Evolutionary conservation across 2,888 invertebrate genomes (phyloP), one percentile per base, ranked within the genome.

Genomic region (Dendrolimus pini): DNA sequence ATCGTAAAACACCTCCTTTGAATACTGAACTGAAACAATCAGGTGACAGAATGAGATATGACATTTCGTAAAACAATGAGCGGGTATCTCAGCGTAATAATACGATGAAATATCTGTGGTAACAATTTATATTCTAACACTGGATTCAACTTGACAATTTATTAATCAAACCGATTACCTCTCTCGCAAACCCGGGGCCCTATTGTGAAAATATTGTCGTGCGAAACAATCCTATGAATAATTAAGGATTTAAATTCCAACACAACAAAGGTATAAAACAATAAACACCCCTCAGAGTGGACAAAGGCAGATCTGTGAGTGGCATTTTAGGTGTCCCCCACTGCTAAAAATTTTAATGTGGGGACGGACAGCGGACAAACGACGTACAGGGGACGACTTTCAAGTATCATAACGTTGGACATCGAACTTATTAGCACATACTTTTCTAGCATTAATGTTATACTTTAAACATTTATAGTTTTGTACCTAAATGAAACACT

Each of bases 141-240:
- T 84, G 90, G 88, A 89, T 90, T 84, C 89, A 86, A 88, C 83
- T 89, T 90, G 90, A 89, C 90, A 90, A 90, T 90, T 89, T 90
- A 90, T 90, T 90, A 89, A 89, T 90, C 90, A 90, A 86, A 87
- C 82, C 89, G 88, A 90, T 90, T 90, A 88, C 89, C 85, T 80
- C 87, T 85, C 89, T 75, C 73, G 80, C 80, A 76, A 82, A 78
- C 80, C 83, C 81, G 71, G 65, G 64, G 78, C 82, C 75, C 88
- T 87, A 88, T 90, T 90, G 89, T 89, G 89, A 85, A 90, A 90
- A 89, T 90, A 90, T 87, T 88, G 86, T 84, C 82, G 75, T 74
- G 76, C 82, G 78, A 83, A 88, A 90, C 89, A 90, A 87, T 90
- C 86, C 89, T 84, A 83, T 89, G 89, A 90, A 90, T 90, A 89